Evolutionary conservation across 2,797 vertebrate species (phyloP).

Genomic region (Sebastes nivosus): DNA sequence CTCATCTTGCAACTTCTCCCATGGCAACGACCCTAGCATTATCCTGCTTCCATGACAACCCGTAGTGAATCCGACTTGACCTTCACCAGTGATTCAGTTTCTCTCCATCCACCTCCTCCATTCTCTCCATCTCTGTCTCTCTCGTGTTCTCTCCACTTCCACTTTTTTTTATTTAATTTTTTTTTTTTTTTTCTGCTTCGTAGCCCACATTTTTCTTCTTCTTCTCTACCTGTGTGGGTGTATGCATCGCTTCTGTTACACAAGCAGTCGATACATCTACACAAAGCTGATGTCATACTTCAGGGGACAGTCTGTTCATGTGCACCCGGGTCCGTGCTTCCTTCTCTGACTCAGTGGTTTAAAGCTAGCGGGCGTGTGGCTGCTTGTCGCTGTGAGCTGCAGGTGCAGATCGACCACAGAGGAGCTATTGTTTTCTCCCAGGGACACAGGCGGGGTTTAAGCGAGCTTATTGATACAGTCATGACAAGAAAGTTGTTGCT

Average conservation of each 20-base stretch:
- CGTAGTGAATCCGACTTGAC: conserved; percentile 79
- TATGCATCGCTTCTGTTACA: conserved; percentile 65
- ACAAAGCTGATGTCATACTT: conserved; percentile 70
- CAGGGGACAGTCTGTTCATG: conserved; percentile 60
- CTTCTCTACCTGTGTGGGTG: conserved; percentile 69
- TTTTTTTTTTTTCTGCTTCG: conserved; percentile 1
- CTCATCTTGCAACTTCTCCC: conserved; percentile 70
- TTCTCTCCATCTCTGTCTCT: conserved; percentile 55
- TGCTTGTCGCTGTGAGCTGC: conserved; percentile 66
- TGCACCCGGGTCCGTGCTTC: conserved; percentile 36
- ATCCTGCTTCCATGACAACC: conserved; percentile 84
- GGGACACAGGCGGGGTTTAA: conserved; percentile 12
- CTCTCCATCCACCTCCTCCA: conserved; percentile 77
- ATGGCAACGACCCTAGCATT: conserved; percentile 79
- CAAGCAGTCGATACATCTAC: conserved; percentile 66
- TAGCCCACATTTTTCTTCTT: conserved; percentile 59
- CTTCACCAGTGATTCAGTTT: conserved; percentile 81
- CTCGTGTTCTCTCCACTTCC: conserved; percentile 48
- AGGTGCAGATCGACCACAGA: conserved; percentile 68
- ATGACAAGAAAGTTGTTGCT: conserved; percentile 9
- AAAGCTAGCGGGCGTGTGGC: conserved; percentile 60
- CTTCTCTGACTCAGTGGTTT: conserved; percentile 61
- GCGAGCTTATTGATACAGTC: conserved; percentile 29
- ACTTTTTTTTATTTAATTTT: conserved; percentile 44
- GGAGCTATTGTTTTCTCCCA: conserved; percentile 62